Conservation (phyloP, 2,888 invertebrate genomes). For the Harmothoe impar region DNA sequence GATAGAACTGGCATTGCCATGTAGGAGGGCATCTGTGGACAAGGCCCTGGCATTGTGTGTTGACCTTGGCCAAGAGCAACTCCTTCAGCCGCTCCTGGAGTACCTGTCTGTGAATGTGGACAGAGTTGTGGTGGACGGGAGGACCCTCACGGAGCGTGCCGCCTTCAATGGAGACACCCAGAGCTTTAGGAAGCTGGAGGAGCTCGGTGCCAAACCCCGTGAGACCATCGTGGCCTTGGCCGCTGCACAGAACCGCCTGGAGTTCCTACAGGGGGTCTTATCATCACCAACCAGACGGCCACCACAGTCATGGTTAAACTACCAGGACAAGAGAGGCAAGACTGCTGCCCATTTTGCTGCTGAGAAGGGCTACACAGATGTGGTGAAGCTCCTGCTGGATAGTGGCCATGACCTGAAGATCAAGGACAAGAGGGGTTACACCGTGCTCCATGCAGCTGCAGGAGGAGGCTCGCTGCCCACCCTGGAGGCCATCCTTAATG, state of each 20-base stretch:
- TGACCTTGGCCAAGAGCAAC: not conserved
- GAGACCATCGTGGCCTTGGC: conserved; percentile 10
- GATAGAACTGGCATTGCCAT: not conserved
- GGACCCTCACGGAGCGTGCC: not conserved
- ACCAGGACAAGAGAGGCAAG: conserved; percentile 26
- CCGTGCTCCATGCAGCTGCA: conserved; percentile 24
- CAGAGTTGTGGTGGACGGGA: not conserved
- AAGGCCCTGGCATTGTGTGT: not conserved
- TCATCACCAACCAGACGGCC: not conserved
- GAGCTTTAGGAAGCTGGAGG: not conserved
- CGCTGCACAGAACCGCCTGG: conserved; percentile 6
- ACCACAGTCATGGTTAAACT: not conserved
- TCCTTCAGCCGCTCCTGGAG: not conserved
- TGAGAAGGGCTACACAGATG: not conserved
- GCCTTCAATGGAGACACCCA: not conserved
- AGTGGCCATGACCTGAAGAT: not conserved
- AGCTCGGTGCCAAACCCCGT: not conserved
- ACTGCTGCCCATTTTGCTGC: conserved; percentile 45
- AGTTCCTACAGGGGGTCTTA: not conserved
- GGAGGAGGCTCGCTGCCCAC: not conserved
- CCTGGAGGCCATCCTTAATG: conserved; percentile 1
- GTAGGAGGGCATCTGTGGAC: not conserved
- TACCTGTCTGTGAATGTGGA: not conserved
- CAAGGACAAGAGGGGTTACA: conserved; percentile 26
- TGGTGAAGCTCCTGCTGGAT: not conserved